These are phyloP conservation scores for Microplitis mediator DNA, from an alignment of 1,140 invertebrate species.

Conservation along the genomic window DNA sequence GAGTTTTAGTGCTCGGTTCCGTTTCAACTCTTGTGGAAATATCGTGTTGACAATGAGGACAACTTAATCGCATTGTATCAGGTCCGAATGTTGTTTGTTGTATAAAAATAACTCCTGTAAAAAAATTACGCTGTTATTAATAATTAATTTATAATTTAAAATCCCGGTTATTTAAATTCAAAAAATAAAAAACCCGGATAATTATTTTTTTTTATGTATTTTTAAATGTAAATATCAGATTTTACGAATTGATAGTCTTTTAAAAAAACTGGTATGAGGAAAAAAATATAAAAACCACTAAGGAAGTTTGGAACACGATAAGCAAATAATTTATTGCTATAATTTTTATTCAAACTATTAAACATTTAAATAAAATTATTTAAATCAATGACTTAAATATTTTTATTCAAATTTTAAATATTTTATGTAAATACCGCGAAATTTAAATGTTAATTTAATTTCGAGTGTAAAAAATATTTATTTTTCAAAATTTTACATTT, in stretches of 20 bases:
- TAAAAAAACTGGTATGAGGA: too few relatives aligned
- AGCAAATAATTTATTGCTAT: too few relatives aligned
- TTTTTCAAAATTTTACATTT: not conserved
- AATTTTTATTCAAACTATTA: too few relatives aligned
- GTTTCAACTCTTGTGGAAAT: constrained; percentile 61
- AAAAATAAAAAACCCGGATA: not conserved
- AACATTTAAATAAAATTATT: too few relatives aligned
- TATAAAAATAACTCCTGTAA: constrained; percentile 37
- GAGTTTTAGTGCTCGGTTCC: constrained; percentile 64
- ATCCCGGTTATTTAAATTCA: too few relatives aligned
- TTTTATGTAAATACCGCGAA: not conserved
- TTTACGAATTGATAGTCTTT: too few relatives aligned
- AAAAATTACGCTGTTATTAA: constrained; percentile 8
- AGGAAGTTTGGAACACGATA: too few relatives aligned
- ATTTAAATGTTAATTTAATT: not conserved
- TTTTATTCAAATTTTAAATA: too few relatives aligned
- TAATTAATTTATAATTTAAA: not conserved
- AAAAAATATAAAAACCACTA: too few relatives aligned
- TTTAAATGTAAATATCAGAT: too few relatives aligned
- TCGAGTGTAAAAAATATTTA: not conserved
- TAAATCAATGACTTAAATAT: too few relatives aligned
- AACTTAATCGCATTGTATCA: constrained; percentile 56
- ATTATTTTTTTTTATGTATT: too few relatives aligned
- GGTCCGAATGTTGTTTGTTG: constrained; percentile 50
- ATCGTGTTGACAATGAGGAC: constrained; percentile 63